Conservation (phyloP, 1,140 invertebrate genomes). For the Scaptomyza montana region DNA sequence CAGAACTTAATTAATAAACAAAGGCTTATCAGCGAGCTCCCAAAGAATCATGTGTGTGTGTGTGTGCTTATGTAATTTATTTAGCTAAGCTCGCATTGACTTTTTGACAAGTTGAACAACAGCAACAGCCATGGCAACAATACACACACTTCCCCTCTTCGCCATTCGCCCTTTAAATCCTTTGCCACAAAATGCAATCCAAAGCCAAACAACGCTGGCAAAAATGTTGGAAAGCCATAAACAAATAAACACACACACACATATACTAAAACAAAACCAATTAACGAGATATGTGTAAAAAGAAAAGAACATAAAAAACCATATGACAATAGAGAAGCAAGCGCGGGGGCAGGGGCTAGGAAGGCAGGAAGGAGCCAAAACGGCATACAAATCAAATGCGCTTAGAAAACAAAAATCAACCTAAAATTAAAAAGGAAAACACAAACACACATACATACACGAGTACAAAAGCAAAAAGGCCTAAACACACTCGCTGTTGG, state of each 20-base stretch:
- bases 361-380: conserved; percentile 41
- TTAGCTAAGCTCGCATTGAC: conserved; percentile 60
- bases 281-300: conserved; percentile 72
- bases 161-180: conserved; percentile 45
- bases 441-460: conserved; percentile 14
- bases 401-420: conserved; percentile 63
- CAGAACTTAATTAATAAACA: conserved; percentile 16
- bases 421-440: conserved; percentile 50
- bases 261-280: conserved; percentile 59
- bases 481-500: conserved; percentile 21
- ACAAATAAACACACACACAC: conserved; percentile 12
- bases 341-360: neutral
- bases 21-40: neutral
- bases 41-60: conserved; percentile 11
- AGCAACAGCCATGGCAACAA: conserved; percentile 50
- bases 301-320: conserved; percentile 65
- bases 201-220: conserved; percentile 55
- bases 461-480: conserved; percentile 60
- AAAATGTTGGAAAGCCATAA: conserved; percentile 46
- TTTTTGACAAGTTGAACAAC: conserved; percentile 72
- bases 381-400: conserved; percentile 79
- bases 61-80: conserved; percentile 65
- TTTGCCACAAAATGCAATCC: conserved; percentile 78
- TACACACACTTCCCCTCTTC: conserved; percentile 1
- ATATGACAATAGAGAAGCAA: conserved; percentile 21